A percentile compares a stretch with the other conserved stretches of the same genome.
phyloP scores from a whole-genome alignment of 2,797 vertebrate species.

The Macroramphosus scolopax region DNA sequence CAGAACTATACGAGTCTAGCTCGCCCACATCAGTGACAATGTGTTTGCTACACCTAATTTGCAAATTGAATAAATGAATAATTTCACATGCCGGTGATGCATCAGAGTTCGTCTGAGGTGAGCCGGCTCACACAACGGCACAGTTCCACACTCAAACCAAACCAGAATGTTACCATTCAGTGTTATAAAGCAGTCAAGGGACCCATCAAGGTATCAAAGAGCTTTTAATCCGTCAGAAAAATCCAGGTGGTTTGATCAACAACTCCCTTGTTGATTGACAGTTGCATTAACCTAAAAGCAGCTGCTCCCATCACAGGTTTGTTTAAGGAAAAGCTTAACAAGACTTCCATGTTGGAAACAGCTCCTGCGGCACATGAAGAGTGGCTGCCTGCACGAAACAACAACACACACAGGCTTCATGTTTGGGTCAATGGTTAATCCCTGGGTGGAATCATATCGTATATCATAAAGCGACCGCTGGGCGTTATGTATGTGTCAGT shows the following conservation, averaged over 20 bases:
- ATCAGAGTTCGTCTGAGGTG: constrained; percentile 24
- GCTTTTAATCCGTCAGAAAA: constrained; percentile 42
- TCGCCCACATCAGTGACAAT: constrained; percentile 53
- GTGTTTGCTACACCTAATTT: constrained; percentile 51
- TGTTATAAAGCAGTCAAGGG: constrained; percentile 40
- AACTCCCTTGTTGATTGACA: not conserved
- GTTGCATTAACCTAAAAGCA: not conserved
- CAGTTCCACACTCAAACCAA: constrained; percentile 27
- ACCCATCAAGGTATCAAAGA: constrained; percentile 49
- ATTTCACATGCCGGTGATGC: constrained; percentile 40
- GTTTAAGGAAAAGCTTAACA: too few relatives aligned
- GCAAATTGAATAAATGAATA: constrained; percentile 68
- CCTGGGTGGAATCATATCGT: too few relatives aligned
- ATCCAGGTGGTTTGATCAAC: not conserved
- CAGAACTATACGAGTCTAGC: constrained; percentile 48
- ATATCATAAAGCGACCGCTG: not conserved
- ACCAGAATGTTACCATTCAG: constrained; percentile 22
- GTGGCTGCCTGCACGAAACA: too few relatives aligned
- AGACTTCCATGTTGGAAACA: too few relatives aligned
- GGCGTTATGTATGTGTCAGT: not conserved
- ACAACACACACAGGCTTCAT: too few relatives aligned
- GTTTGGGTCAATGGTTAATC: too few relatives aligned
- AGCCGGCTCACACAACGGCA: constrained; percentile 11
- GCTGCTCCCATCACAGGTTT: too few relatives aligned
- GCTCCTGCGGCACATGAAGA: too few relatives aligned